Conservation (phyloP, 2,888 invertebrate species). For the Noctuana brunneofusca region DNA sequence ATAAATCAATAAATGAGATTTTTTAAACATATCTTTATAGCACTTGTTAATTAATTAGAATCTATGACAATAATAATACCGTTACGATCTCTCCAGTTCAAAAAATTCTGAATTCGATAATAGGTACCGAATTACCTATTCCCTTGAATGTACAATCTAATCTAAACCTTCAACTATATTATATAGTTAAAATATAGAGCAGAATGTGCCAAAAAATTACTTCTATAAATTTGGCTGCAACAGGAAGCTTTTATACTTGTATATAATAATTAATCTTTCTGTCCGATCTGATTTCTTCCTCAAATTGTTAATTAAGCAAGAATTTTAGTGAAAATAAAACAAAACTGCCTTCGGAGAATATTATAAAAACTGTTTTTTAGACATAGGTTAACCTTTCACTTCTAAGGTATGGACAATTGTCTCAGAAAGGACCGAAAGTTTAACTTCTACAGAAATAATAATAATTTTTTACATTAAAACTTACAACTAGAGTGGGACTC, state of each 20-base stretch:
- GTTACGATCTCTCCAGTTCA: not conserved
- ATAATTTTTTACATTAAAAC: not conserved
- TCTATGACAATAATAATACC: not conserved
- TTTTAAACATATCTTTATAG: not conserved
- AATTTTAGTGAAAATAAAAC: not conserved
- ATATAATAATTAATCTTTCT: not conserved
- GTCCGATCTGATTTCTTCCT: not conserved
- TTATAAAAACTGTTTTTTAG: too few species aligned
- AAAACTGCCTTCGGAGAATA: not conserved
- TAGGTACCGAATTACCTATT: not conserved
- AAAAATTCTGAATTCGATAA: too few species aligned
- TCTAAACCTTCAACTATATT: not conserved
- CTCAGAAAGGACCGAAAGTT: not conserved
- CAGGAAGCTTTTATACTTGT: slow-evolving; percentile 1
- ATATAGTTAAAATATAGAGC: not conserved
- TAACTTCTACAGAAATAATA: not conserved
- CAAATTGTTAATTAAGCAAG: not conserved
- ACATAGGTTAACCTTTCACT: too few species aligned
- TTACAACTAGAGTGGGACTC: not conserved
- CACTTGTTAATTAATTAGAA: not conserved
- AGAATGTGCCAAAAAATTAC: not conserved
- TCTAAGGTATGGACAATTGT: not conserved
- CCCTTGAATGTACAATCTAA: not conserved
- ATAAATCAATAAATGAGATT: slow-evolving; percentile 10
- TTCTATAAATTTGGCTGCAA: slow-evolving; percentile 8